These are phyloP conservation scores for Pitangus sulphuratus DNA, from an alignment of 2,797 vertebrate species.

Conservation along the genomic window DNA sequence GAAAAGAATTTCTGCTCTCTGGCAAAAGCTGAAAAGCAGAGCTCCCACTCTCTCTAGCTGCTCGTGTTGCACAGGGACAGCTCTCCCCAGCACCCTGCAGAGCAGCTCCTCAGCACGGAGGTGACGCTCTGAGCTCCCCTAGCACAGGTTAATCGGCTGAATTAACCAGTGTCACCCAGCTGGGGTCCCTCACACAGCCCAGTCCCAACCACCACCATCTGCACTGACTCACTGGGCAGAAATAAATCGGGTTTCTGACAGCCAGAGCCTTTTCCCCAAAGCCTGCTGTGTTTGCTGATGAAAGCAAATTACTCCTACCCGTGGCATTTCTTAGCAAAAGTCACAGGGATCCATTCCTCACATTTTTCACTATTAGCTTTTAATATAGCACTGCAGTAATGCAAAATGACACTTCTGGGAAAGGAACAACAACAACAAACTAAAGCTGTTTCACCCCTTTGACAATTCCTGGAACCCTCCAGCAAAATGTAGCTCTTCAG, in stretches of 20 bases:
- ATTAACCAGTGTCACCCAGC: background rate
- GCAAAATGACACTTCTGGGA: background rate
- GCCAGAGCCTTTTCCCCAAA: background rate
- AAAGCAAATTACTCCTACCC: background rate
- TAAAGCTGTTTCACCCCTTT: background rate
- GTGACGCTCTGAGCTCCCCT: rapidly evolving
- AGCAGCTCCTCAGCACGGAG: background rate
- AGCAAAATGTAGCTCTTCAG: background rate
- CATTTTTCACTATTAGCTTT: background rate
- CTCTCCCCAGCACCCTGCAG: background rate
- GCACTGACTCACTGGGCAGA: background rate
- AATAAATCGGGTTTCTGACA: background rate
- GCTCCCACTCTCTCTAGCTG: background rate
- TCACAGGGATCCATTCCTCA: background rate
- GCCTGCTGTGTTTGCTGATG: background rate
- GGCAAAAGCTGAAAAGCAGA: background rate
- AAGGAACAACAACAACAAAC: background rate
- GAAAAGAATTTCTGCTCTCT: background rate
- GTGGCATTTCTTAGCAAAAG: background rate
- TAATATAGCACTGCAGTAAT: background rate
- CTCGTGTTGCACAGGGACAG: background rate
- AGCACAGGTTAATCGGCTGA: background rate
- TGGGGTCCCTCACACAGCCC: slow-evolving; percentile 15
- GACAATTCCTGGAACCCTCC: background rate
- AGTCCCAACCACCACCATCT: background rate